These are phyloP conservation scores for Orthosia cruda DNA, from an alignment of 2,888 invertebrate species.

Conservation along the genomic window DNA sequence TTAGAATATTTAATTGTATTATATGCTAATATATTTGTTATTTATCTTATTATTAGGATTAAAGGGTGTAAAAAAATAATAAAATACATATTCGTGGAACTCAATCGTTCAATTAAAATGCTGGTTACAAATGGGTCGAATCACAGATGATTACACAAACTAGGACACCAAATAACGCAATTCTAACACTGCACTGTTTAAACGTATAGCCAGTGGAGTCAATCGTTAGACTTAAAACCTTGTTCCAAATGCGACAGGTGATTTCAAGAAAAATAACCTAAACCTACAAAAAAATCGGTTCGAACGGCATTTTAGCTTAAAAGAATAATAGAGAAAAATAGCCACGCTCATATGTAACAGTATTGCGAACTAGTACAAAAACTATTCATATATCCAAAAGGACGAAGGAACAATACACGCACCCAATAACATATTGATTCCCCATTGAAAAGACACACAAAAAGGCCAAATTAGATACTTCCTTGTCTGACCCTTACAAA, in stretches of 20 bases:
- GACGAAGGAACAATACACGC: neutral
- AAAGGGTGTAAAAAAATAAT: no score
- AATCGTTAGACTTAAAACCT: neutral
- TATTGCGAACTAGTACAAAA: neutral
- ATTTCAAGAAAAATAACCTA: no score
- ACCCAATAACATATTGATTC: neutral
- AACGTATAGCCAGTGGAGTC: neutral
- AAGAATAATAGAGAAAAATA: neutral
- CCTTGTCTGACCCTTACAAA: constrained; percentile 9
- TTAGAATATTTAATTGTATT: no score
- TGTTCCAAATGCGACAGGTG: no score
- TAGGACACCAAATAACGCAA: neutral
- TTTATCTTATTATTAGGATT: no score
- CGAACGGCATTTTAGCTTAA: no score
- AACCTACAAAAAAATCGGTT: no score
- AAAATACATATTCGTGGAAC: no score
- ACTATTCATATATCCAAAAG: neutral
- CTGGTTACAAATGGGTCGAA: no score
- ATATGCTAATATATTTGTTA: no score
- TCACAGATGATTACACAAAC: no score
- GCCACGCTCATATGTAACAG: neutral
- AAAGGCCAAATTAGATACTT: constrained; percentile 15
- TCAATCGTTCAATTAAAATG: no score
- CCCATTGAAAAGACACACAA: neutral
- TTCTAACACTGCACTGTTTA: neutral